Evolutionary conservation across 1,140 invertebrate species (phyloP).

Genomic region (Macrotrachela quadricornifera): DNA sequence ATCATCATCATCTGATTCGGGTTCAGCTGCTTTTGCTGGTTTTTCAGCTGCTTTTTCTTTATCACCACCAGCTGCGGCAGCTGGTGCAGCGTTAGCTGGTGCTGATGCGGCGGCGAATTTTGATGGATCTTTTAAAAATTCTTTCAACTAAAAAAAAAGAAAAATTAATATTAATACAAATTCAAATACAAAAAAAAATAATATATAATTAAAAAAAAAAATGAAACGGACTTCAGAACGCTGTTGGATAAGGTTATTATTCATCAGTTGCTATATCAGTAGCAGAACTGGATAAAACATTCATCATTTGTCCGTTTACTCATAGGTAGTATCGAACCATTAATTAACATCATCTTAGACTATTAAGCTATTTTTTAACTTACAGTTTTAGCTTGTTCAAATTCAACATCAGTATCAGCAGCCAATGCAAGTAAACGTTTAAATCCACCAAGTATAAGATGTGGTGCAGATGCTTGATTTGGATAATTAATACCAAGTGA

Average conservation of each 20-base stretch:
- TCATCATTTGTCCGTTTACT: too few relatives aligned
- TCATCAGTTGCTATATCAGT: too few relatives aligned
- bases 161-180: too few relatives aligned
- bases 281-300: too few relatives aligned
- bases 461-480: slow-evolving; percentile 79
- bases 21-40: too few relatives aligned
- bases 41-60: slow-evolving; percentile 25
- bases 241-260: too few relatives aligned
- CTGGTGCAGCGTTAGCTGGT: slow-evolving; percentile 38
- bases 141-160: slow-evolving; percentile 34
- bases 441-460: slow-evolving; percentile 89
- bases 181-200: too few relatives aligned
- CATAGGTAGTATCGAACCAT: too few relatives aligned
- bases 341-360: too few relatives aligned
- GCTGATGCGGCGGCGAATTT: slow-evolving; percentile 51
- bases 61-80: slow-evolving; percentile 37
- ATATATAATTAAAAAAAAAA: too few relatives aligned
- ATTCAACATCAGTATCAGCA: slow-evolving; percentile 76
- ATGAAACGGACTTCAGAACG: too few relatives aligned
- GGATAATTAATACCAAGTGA: slow-evolving; percentile 83
- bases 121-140: slow-evolving; percentile 54
- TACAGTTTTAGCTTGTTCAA: slow-evolving; percentile 63
- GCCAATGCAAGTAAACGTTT: slow-evolving; percentile 90
- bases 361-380: too few relatives aligned
- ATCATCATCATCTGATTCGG: slow-evolving; percentile 57